Evolutionary conservation across 2,797 vertebrate genomes (phyloP).

Genomic region (Semotilus atromaculatus): DNA sequence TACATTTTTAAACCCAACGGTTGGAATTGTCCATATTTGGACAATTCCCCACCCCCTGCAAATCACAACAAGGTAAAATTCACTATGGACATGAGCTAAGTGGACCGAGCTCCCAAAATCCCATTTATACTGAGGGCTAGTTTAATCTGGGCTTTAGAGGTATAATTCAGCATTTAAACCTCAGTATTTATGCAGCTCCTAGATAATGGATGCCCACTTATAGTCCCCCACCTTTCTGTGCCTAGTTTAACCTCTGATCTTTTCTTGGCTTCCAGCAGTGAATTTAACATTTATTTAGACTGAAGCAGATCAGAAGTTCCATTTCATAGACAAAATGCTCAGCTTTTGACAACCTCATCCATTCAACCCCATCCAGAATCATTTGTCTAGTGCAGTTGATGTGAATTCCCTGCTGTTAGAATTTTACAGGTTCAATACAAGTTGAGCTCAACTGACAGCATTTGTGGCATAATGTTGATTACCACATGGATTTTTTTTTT

Average conservation of each 20-base stretch:
- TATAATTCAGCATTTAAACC: constrained; percentile 35
- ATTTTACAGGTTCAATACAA: constrained; percentile 1
- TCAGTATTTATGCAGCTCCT: constrained; percentile 26
- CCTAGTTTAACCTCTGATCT: constrained; percentile 24
- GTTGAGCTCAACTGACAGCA: not conserved
- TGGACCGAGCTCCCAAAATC: constrained; percentile 26
- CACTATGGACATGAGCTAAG: constrained; percentile 11
- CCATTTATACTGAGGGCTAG: constrained; percentile 27
- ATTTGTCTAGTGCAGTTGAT: constrained; percentile 21
- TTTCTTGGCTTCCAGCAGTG: constrained; percentile 11
- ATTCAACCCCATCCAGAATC: constrained; percentile 3
- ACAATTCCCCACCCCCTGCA: not conserved
- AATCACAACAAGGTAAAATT: constrained; percentile 5
- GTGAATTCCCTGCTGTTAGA: constrained; percentile 20
- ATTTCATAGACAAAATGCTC: constrained; percentile 25
- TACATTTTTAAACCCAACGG: no score
- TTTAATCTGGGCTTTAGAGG: constrained; percentile 32
- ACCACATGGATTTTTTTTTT: not conserved
- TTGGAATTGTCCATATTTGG: no score
- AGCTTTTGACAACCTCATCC: constrained; percentile 10
- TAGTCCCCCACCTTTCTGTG: constrained; percentile 16
- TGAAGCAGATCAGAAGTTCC: constrained; percentile 17
- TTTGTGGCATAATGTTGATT: not conserved
- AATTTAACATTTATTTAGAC: constrained; percentile 13
- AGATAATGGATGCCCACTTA: not conserved